Evolutionary conservation across 2,113 vertebrate genomes (phyloP).

Genomic region (Megalops atlanticus): DNA sequence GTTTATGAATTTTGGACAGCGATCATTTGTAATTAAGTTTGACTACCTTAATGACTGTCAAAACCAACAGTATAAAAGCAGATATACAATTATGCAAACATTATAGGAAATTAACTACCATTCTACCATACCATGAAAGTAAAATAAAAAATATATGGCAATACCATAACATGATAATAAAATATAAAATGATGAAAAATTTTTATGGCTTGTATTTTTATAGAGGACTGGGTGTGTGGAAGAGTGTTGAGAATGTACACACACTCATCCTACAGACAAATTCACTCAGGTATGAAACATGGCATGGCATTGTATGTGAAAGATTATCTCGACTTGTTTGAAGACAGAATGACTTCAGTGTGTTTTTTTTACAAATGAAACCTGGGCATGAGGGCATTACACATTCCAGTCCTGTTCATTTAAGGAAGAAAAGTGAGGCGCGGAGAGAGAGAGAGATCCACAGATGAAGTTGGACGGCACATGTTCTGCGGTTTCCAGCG

Average conservation of each 20-base stretch:
- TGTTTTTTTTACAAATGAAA: neutral
- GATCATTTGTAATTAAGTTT: slow-evolving; percentile 12
- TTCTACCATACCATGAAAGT: neutral
- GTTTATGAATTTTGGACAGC: slow-evolving; percentile 50
- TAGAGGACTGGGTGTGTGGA: neutral
- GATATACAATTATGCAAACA: slow-evolving; percentile 4
- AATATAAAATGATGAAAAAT: neutral
- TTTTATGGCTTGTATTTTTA: neutral
- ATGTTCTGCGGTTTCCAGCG: neutral
- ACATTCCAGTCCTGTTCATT: neutral
- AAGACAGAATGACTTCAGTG: too few species aligned
- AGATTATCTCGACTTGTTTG: too few species aligned
- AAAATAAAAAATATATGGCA: neutral
- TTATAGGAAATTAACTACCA: too few species aligned
- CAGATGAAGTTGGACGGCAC: neutral
- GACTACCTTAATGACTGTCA: neutral
- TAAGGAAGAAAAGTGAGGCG: neutral
- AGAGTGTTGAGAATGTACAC: neutral
- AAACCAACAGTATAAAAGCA: slow-evolving; percentile 12
- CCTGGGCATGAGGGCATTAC: neutral
- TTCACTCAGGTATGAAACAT: too few species aligned
- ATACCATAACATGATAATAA: neutral
- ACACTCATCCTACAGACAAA: too few species aligned
- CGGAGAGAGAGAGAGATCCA: neutral
- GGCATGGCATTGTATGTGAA: neutral